Evolutionary conservation across 2,113 vertebrate genomes (phyloP).

Genomic region (Hippocampus comes): DNA sequence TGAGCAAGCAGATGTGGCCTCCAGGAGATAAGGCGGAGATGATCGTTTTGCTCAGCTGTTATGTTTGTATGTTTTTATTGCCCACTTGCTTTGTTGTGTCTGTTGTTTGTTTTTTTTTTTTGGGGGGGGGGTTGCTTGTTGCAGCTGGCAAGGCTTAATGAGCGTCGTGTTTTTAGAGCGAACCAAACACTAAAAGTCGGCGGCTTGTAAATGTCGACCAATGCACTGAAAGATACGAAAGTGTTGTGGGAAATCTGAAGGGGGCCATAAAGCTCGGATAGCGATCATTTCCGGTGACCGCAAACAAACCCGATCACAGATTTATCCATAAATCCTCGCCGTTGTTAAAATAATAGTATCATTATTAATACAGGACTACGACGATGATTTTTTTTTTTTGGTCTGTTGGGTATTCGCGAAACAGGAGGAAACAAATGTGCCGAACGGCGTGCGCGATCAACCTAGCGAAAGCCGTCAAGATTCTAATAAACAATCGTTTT

Average conservation of each 20-base stretch:
- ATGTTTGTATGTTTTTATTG: background rate
- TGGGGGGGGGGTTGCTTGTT: background rate
- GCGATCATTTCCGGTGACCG: background rate
- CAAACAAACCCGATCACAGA: background rate
- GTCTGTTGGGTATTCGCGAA: background rate
- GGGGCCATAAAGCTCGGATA: background rate
- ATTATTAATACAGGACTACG: background rate
- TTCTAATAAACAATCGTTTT: background rate
- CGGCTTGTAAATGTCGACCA: background rate
- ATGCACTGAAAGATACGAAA: background rate
- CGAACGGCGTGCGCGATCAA: background rate
- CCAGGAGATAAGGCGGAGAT: background rate
- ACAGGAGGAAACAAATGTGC: background rate
- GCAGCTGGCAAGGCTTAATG: constrained; percentile 5
- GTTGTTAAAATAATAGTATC: background rate
- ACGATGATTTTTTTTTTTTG: background rate
- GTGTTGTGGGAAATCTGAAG: background rate
- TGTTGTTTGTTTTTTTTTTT: background rate
- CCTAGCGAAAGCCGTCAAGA: background rate
- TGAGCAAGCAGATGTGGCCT: background rate
- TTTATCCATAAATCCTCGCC: background rate
- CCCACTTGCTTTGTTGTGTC: background rate
- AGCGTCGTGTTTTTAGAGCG: background rate
- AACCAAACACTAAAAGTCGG: background rate
- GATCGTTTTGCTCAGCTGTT: background rate